These are phyloP conservation scores for Leptothorax acervorum DNA, from an alignment of 2,888 invertebrate species.

Conservation along the genomic window DNA sequence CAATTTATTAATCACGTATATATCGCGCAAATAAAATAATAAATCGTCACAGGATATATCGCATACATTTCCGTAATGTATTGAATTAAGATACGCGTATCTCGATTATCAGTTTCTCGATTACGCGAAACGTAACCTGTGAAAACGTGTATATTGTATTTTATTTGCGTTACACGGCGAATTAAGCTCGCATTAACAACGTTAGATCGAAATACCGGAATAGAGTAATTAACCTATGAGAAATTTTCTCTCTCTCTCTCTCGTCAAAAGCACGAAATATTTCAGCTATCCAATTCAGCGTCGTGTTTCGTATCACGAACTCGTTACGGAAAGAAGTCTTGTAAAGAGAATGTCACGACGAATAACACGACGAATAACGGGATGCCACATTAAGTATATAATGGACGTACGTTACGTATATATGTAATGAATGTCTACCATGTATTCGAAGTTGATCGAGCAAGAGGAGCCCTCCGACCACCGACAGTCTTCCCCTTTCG, in stretches of 20 bases:
- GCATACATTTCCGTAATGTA: background rate
- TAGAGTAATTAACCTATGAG: background rate
- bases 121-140: background rate
- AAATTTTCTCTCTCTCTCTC: background rate
- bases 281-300: no score
- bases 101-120: constrained; percentile 6
- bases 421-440: no score
- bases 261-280: background rate
- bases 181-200: background rate
- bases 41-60: background rate
- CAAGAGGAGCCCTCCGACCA: no score
- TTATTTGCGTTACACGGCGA: background rate
- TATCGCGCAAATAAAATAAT: background rate
- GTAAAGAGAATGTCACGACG: no score
- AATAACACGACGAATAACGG: no score
- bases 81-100: constrained; percentile 8
- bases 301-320: no score
- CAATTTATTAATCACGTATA: background rate
- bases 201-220: constrained; percentile 13
- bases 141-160: background rate
- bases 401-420: no score
- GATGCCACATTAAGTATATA: no score
- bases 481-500: no score
- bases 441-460: no score
- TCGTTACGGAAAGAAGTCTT: no score